These are phyloP conservation scores for Idaea biselata DNA, from an alignment of 2,888 invertebrate genomes.

Conservation along the genomic window DNA sequence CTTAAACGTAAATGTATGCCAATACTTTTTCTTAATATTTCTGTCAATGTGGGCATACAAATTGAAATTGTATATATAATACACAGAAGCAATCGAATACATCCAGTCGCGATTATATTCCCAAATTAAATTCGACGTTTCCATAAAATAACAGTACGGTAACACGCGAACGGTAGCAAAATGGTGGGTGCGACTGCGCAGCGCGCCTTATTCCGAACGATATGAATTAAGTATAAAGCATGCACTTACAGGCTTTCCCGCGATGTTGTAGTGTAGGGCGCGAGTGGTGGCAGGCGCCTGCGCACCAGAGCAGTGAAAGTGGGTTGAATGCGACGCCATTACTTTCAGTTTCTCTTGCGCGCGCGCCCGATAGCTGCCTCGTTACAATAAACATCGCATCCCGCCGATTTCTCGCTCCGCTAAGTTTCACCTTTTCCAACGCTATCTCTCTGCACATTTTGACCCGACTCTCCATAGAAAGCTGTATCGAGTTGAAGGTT, in stretches of 20 bases:
- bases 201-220: neutral
- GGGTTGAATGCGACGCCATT: constrained; percentile 77
- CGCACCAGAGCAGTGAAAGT: constrained; percentile 73
- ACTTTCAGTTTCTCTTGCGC: constrained; percentile 79
- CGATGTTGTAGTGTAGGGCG: constrained; percentile 37
- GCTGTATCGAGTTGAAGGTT: constrained; percentile 37
- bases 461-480: constrained; percentile 66
- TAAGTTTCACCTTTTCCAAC: constrained; percentile 79
- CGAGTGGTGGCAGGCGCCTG: constrained; percentile 42
- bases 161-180: neutral
- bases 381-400: constrained; percentile 79
- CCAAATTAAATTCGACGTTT: neutral
- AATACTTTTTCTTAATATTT: neutral
- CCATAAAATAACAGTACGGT: neutral
- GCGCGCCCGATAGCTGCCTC: constrained; percentile 69
- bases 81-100: neutral
- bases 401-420: constrained; percentile 78
- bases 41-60: neutral
- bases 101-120: neutral
- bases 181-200: neutral
- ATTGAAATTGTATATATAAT: too few species aligned
- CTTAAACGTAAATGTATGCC: neutral
- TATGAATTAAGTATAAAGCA: constrained; percentile 6
- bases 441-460: constrained; percentile 60
- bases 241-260: constrained; percentile 25